A percentile compares a stretch with the other conserved stretches of the same genome.
These are phyloP conservation scores for Trididemnum clinides DNA, from an alignment of 23 tunicate genomes.

Conservation along the genomic window DNA sequence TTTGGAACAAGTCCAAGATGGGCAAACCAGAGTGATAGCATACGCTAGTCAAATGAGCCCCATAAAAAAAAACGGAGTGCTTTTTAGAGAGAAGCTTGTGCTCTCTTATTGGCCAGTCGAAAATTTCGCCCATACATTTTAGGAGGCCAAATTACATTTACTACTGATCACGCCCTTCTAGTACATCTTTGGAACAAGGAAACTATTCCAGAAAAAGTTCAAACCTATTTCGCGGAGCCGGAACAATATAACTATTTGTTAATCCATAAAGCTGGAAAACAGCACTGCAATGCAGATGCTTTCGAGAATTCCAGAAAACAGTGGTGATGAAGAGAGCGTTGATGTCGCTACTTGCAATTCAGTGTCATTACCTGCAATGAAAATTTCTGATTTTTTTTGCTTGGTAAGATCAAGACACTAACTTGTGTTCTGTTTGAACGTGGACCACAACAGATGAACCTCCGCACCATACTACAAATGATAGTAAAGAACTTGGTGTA, in stretches of 20 bases:
- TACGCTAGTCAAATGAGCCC: slow-evolving; percentile 18
- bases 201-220: neutral
- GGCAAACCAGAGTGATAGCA: slow-evolving; percentile 14
- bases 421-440: too few species aligned
- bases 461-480: too few species aligned
- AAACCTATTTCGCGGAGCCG: neutral
- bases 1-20: slow-evolving; percentile 12
- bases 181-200: neutral
- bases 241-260: neutral
- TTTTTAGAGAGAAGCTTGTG: neutral
- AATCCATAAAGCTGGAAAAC: too few species aligned
- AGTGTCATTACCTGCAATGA: too few species aligned
- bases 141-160: slow-evolving; percentile 11
- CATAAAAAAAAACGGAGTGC: neutral
- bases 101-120: neutral
- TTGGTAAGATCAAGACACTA: too few species aligned
- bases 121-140: slow-evolving; percentile 13
- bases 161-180: slow-evolving; percentile 41
- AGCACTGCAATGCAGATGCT: too few species aligned
- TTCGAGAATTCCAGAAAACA: too few species aligned
- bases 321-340: too few species aligned
- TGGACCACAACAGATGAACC: too few species aligned
- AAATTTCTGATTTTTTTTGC: too few species aligned
- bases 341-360: too few species aligned
- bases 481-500: too few species aligned